Conservation (phyloP, 2,888 invertebrate species). For the Dascillus cervinus region DNA sequence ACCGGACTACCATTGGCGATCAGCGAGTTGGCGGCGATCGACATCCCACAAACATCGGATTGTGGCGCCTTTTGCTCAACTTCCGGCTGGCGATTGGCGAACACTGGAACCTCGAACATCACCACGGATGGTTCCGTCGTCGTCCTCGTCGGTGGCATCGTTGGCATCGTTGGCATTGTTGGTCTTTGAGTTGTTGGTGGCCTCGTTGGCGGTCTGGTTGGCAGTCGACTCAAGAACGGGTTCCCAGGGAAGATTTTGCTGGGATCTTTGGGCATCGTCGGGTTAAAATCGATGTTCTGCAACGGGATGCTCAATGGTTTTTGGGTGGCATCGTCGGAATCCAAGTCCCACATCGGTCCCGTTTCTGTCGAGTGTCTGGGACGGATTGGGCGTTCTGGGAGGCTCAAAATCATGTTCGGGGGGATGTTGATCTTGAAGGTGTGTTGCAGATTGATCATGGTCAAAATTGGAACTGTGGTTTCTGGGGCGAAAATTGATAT, state of each 20-base stretch:
- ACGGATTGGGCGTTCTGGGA: no score
- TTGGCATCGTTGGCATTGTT: not conserved
- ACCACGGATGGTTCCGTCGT: conserved; percentile 2
- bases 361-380: not conserved
- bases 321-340: not conserved
- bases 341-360: not conserved
- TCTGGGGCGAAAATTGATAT: conserved; percentile 28
- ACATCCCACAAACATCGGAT: conserved; percentile 28
- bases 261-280: conserved; percentile 6
- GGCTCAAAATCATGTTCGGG: not conserved
- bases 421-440: conserved; percentile 38
- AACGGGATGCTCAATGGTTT: conserved; percentile 11
- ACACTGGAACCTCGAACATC: conserved; percentile 3
- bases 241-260: conserved; percentile 3
- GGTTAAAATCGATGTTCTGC: conserved; percentile 6
- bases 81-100: no score
- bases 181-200: not conserved
- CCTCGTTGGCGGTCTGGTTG: not conserved
- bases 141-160: conserved; percentile 1
- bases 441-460: conserved; percentile 47
- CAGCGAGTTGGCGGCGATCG: conserved; percentile 29
- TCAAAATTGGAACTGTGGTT: conserved; percentile 36
- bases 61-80: no score
- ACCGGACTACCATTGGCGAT: conserved; percentile 31
- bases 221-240: not conserved